Conservation (phyloP, 2,797 vertebrate species). For the Malacoctenus gilli region DNA sequence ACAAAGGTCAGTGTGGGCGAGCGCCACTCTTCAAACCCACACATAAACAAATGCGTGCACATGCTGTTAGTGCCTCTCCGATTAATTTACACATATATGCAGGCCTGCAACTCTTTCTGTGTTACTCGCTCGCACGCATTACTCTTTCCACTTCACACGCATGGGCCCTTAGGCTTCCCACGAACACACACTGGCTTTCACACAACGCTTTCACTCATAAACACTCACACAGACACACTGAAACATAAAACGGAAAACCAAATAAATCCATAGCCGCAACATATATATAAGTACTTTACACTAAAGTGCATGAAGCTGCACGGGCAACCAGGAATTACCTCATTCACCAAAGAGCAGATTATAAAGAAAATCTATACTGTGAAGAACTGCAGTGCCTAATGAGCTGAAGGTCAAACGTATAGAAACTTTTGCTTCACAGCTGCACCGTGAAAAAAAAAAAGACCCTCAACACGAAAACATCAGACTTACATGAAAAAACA, state of each 20-base stretch:
- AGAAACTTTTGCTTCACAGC: no score
- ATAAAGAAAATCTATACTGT: slow-evolving; percentile 28
- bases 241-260: slow-evolving; percentile 1
- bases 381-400: slow-evolving; percentile 15
- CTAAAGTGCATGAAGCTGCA: slow-evolving; percentile 20
- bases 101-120: slow-evolving; percentile 1
- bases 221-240: background rate
- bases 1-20: slow-evolving; percentile 56
- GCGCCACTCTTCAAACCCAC: slow-evolving; percentile 64
- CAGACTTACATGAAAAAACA: no score
- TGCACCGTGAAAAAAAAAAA: no score
- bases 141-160: slow-evolving; percentile 15
- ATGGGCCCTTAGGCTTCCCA: slow-evolving; percentile 17
- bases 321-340: slow-evolving; percentile 18
- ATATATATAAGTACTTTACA: background rate
- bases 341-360: slow-evolving; percentile 10
- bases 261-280: slow-evolving; percentile 19
- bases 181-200: no score
- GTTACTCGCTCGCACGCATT: slow-evolving; percentile 1
- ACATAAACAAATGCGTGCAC: slow-evolving; percentile 63
- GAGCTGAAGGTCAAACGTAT: slow-evolving; percentile 27
- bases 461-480: background rate
- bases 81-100: slow-evolving; percentile 33
- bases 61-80: slow-evolving; percentile 39
- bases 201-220: slow-evolving; percentile 8